These are phyloP conservation scores for Borostomias antarcticus DNA, from an alignment of 2,797 vertebrate species.

Conservation along the genomic window DNA sequence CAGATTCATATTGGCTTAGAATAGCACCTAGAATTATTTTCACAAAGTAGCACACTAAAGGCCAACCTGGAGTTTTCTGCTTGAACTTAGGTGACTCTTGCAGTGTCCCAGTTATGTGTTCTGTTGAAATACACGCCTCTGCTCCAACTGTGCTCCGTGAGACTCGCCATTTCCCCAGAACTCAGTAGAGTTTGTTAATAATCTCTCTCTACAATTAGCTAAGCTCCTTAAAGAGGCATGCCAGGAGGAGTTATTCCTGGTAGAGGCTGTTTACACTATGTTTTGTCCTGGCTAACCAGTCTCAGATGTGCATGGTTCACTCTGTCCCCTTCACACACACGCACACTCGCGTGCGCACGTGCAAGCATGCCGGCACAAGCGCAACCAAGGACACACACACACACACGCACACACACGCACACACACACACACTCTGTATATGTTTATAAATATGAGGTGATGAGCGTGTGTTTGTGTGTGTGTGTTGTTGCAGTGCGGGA, in stretches of 20 bases:
- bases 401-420: constrained; percentile 7
- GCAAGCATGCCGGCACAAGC: too few species aligned
- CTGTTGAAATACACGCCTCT: constrained; percentile 49
- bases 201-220: constrained; percentile 61
- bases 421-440: neutral
- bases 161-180: constrained; percentile 52
- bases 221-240: constrained; percentile 53
- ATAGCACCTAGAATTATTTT: constrained; percentile 26
- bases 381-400: neutral
- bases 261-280: constrained; percentile 48
- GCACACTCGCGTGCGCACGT: neutral
- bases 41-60: constrained; percentile 27
- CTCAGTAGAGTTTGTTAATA: constrained; percentile 53
- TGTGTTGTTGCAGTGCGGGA: constrained; percentile 82
- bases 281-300: constrained; percentile 45
- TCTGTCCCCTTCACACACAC: constrained; percentile 29
- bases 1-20: constrained; percentile 29
- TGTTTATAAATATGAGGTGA: too few species aligned
- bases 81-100: constrained; percentile 19
- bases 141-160: constrained; percentile 44
- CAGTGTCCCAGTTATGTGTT: constrained; percentile 48
- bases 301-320: constrained; percentile 64
- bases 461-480: constrained; percentile 33
- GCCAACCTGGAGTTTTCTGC: constrained; percentile 17
- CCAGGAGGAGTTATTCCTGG: constrained; percentile 48